phyloP scores from a whole-genome alignment of 1,140 invertebrate genomes.

The Ceratitis capitata region DNA sequence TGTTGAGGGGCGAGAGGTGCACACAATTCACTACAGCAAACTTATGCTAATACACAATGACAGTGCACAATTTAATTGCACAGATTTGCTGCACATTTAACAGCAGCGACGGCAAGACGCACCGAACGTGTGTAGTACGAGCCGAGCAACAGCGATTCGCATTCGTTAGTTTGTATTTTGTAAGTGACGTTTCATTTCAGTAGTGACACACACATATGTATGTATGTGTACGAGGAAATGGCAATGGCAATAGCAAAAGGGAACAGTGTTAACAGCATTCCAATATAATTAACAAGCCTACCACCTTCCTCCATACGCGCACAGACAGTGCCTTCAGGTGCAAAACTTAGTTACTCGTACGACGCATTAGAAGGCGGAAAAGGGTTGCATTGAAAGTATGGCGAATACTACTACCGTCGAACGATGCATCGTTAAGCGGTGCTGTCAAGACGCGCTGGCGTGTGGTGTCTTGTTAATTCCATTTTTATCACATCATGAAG shows the following conservation, averaged over 20 bases:
- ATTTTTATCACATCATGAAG: slow-evolving; percentile 22
- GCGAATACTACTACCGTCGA: background rate
- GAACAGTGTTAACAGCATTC: background rate
- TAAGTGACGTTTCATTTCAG: too few species aligned
- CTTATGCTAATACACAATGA: slow-evolving; percentile 25
- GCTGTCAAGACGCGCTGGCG: slow-evolving; percentile 22
- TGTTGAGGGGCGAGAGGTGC: background rate
- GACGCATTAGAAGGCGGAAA: background rate
- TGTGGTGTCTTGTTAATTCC: slow-evolving; percentile 22
- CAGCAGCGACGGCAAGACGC: too few species aligned
- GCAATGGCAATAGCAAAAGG: background rate
- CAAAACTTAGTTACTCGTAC: too few species aligned
- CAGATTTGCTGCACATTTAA: slow-evolving; percentile 8
- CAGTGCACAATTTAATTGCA: slow-evolving; percentile 16
- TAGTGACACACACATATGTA: background rate
- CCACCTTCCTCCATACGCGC: too few species aligned
- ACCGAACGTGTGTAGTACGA: too few species aligned
- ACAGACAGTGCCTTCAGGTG: background rate
- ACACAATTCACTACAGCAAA: background rate
- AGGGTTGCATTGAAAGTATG: too few species aligned
- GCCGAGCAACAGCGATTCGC: too few species aligned
- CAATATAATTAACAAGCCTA: background rate
- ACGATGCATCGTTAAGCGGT: background rate
- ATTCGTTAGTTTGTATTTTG: too few species aligned
- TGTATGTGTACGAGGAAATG: background rate